phyloP scores from a whole-genome alignment of 2,113 vertebrate genomes.

The Callipepla squamata region DNA sequence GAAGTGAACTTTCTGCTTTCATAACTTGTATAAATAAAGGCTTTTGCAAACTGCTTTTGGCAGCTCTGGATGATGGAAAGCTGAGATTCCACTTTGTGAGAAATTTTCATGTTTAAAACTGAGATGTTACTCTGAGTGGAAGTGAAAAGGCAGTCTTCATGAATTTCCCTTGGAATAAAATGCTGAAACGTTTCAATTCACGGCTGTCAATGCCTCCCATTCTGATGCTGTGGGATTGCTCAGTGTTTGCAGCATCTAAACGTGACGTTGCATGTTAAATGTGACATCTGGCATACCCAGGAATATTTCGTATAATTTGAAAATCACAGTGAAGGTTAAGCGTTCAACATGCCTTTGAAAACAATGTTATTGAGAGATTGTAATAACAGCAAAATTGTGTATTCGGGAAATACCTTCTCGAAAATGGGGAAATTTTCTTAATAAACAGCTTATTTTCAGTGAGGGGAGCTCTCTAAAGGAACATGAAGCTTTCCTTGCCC shows the following conservation, averaged over 20 bases:
- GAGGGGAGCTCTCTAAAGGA: background rate
- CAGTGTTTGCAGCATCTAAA: background rate
- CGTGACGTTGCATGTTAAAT: background rate
- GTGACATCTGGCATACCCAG: background rate
- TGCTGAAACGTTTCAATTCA: background rate
- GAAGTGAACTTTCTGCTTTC: slow-evolving; percentile 44
- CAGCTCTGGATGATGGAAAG: background rate
- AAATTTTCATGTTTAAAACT: slow-evolving; percentile 8
- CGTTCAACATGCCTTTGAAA: background rate
- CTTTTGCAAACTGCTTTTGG: background rate
- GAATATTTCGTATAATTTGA: background rate
- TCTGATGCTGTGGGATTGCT: background rate
- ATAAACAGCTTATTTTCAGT: background rate
- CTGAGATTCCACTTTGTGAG: background rate
- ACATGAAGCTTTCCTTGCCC: background rate
- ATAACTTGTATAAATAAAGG: slow-evolving; percentile 31
- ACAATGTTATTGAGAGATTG: background rate
- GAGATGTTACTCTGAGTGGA: slow-evolving; percentile 9
- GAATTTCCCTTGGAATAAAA: background rate
- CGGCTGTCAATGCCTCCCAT: background rate
- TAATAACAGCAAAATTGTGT: background rate
- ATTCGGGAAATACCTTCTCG: background rate
- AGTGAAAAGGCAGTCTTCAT: background rate
- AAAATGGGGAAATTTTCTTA: background rate
- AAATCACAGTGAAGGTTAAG: background rate